Conservation (phyloP, 2,113 vertebrate species). For the Gadus chalcogrammus region DNA sequence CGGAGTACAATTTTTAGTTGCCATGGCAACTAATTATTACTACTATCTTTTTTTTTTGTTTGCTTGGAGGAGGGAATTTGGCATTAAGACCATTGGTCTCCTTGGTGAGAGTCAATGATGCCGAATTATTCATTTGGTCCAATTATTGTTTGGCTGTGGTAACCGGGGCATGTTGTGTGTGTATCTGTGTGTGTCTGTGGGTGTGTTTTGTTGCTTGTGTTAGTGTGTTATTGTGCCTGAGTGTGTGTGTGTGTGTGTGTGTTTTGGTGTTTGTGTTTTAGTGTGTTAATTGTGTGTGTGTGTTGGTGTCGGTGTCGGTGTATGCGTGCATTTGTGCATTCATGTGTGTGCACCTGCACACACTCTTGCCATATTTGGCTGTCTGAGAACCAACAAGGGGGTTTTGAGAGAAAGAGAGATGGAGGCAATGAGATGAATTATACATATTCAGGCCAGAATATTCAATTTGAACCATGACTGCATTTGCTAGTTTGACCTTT, state of each 20-base stretch:
- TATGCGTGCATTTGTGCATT: too few relatives aligned
- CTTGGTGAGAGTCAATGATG: constrained; percentile 18
- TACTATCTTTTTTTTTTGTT: constrained; percentile 41
- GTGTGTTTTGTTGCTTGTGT: not conserved
- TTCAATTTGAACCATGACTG: too few relatives aligned
- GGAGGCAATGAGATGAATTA: too few relatives aligned
- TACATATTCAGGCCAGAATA: too few relatives aligned
- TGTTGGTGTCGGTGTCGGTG: too few relatives aligned
- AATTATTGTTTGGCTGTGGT: constrained; percentile 3
- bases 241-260: constrained; percentile 4
- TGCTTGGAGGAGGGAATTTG: constrained; percentile 27
- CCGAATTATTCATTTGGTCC: constrained; percentile 23
- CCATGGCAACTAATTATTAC: constrained; percentile 49
- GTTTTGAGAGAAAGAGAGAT: too few relatives aligned
- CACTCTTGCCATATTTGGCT: too few relatives aligned
- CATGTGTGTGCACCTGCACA: too few relatives aligned
- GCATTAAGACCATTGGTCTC: constrained; percentile 27
- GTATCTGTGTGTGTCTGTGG: constrained; percentile 4
- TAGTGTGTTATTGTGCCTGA: too few relatives aligned
- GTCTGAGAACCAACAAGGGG: too few relatives aligned
- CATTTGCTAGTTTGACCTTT: too few relatives aligned
- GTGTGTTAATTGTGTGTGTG: too few relatives aligned
- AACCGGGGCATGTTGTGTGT: not conserved
- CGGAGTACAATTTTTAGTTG: constrained; percentile 27
- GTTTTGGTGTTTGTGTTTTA: not conserved